Evolutionary conservation across 2,113 vertebrate genomes (phyloP).

Genomic region (Larimichthys polyactis): DNA sequence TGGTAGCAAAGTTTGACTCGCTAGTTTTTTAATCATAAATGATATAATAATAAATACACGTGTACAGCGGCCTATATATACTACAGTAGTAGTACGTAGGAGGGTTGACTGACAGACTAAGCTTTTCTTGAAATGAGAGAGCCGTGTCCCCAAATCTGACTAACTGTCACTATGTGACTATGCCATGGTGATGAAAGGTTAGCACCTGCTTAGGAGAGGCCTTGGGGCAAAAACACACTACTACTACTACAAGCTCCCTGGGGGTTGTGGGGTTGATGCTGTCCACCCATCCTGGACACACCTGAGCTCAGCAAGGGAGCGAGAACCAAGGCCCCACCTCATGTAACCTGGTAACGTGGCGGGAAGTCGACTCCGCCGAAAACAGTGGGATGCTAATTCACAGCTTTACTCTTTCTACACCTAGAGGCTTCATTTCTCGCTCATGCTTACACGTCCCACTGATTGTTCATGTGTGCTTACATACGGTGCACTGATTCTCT

Average conservation of each 20-base stretch:
- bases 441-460: not conserved
- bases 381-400: slow-evolving; percentile 56
- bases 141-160: not conserved
- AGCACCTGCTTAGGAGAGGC: not conserved
- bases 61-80: not conserved
- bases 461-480: not conserved
- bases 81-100: too few relatives aligned
- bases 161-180: not conserved
- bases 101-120: not conserved
- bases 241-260: not conserved
- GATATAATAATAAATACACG: too few relatives aligned
- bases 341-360: slow-evolving; percentile 17
- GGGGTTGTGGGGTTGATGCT: not conserved
- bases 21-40: too few relatives aligned
- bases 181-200: not conserved
- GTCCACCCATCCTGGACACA: slow-evolving; percentile 50
- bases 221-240: not conserved
- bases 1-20: too few relatives aligned
- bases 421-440: slow-evolving; percentile 39
- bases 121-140: not conserved
- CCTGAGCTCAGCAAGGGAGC: slow-evolving; percentile 53
- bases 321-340: slow-evolving; percentile 24
- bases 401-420: slow-evolving; percentile 28
- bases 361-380: slow-evolving; percentile 47
- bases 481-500: not conserved